A percentile compares a stretch with the other conserved stretches of the same genome.
phyloP scores from a whole-genome alignment of 2,888 invertebrate species.

The Monopis laevigella region DNA sequence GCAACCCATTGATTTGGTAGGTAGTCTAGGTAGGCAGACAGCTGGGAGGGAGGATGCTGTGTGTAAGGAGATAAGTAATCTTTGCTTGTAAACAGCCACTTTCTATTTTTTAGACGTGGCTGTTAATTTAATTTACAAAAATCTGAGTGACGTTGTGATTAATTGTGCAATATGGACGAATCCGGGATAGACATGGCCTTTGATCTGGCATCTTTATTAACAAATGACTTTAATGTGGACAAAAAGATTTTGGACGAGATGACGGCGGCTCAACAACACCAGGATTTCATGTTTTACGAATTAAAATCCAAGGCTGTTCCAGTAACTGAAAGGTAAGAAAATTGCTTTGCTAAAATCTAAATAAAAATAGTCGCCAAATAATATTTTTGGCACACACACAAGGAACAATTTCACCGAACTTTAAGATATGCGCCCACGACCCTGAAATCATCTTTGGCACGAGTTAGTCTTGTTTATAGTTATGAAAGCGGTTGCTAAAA shows the following conservation, averaged over 20 bases:
- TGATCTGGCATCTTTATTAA: slow-evolving; percentile 68
- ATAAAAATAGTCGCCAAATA: slow-evolving; percentile 16
- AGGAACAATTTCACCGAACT: slow-evolving; percentile 58
- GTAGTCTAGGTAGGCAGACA: slow-evolving; percentile 48
- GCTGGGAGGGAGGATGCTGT: slow-evolving; percentile 52
- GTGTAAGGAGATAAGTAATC: slow-evolving; percentile 20
- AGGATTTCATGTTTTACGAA: slow-evolving; percentile 72
- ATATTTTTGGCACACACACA: slow-evolving; percentile 52
- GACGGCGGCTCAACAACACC: slow-evolving; percentile 60
- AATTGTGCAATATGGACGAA: slow-evolving; percentile 57
- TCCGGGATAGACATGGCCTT: slow-evolving; percentile 73
- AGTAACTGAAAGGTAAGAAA: slow-evolving; percentile 64
- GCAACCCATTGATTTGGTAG: no score
- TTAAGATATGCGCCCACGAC: slow-evolving; percentile 37
- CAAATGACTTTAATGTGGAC: slow-evolving; percentile 62
- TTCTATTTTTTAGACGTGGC: slow-evolving; percentile 39
- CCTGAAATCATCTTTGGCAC: slow-evolving; percentile 62
- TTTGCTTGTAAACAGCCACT: slow-evolving; percentile 32
- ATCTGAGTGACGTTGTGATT: slow-evolving; percentile 2
- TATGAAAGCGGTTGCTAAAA: slow-evolving; percentile 1
- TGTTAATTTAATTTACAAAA: slow-evolving; percentile 13
- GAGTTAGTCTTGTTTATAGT: slow-evolving; percentile 32
- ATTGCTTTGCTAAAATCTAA: slow-evolving; percentile 1
- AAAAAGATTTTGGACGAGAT: slow-evolving; percentile 65
- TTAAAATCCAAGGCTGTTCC: slow-evolving; percentile 70